Evolutionary conservation across 2,888 invertebrate genomes (phyloP), one percentile per base, ranked within the genome.

Genomic region (Drosophila emarginata): DNA sequence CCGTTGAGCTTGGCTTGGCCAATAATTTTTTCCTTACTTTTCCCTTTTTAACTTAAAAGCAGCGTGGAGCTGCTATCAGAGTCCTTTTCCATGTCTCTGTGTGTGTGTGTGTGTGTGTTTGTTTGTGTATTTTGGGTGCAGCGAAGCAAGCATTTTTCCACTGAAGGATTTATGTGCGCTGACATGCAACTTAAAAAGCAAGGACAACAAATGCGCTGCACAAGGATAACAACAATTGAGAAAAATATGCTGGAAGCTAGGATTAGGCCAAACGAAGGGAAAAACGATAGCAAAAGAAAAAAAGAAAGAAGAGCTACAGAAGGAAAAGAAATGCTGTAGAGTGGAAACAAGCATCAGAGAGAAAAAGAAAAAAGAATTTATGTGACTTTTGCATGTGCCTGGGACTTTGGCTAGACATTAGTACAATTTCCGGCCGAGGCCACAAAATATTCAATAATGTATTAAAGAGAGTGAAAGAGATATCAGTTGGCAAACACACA

Each of bases 141-240:
- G 67, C 74, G 83, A 78, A 80, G 88, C 83, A 78, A 81, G 76
- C 80, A 81, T 81, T 88, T 87, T 81, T 72, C 78, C 79, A 77
- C 78, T 81, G 78, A 83, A 79, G 87, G 80, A 85, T 88, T 88
- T 88, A 82, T 82, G 79, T 78, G 78, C 84, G 78, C 82, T 82
- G 81, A 81, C 85, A 83, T 87, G 87, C 83, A 82, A 79, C 76
- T 81, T 80, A 87, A 87, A 54, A 79, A 74, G 81, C 87, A 87
- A 79, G 87, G 87, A 82, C 87, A 82, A 87, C 80, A 72, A 77
- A 72, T 69, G 73, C 56, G 36, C 52, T 61, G 64, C 73, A 81
- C 72, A 45, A 64, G 61, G 36, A 32, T 62, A 67, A 67, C 74
- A 83, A 80, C 83, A 87, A 85, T 89, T 80, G 80, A 79, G 77